Evolutionary conservation across 1,140 invertebrate genomes (phyloP), one percentile per base, ranked within the genome.

Genomic region (Magallana ariakensis): DNA sequence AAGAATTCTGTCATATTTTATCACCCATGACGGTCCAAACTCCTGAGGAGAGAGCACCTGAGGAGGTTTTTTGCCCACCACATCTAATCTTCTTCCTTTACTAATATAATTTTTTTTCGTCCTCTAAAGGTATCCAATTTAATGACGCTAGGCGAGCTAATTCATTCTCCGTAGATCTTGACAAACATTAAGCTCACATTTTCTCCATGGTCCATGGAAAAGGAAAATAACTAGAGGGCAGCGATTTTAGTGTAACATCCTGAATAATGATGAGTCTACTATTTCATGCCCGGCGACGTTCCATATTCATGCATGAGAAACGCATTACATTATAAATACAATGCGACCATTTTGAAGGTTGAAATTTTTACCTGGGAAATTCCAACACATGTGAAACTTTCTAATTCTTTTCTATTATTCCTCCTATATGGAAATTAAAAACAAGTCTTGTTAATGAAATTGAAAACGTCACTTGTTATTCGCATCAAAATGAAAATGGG

Each of bases 401-500:
- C 66, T 15, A 66, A 22, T 33, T 75, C 22, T 75, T 33, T 13
- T 46, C 33, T 46, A 46, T 46, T 46, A 46, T 26, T 26, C 22
- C 33, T 22, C 66, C 13, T 75, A 9, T 26, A 33, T 13, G 22
- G 22, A 19, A 75, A 75, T 75, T 75, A 75, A 75, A 46, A 46
- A 13, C 22, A 22, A 13, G 15, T 26, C 66, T 75, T 75, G 22
- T 75, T 75, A 13, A 33, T 26, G 22, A 75, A 75, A 75, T 75
- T 75, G 66, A 75, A 75, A 75, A 75, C 33, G 66, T 75, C 66
- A 75, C 66, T 75, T 75, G 66, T 11, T 75, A 13, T 75, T 75
- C 33, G 33, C 13, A 75, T 75, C 66, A 26, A 75, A 75, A 75
- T 75, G 66, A 75, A 75, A 46, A 75, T 9, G 66, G 66, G 66